phyloP scores from a whole-genome alignment of 2,888 invertebrate genomes.

The Orchesella flavescens region DNA sequence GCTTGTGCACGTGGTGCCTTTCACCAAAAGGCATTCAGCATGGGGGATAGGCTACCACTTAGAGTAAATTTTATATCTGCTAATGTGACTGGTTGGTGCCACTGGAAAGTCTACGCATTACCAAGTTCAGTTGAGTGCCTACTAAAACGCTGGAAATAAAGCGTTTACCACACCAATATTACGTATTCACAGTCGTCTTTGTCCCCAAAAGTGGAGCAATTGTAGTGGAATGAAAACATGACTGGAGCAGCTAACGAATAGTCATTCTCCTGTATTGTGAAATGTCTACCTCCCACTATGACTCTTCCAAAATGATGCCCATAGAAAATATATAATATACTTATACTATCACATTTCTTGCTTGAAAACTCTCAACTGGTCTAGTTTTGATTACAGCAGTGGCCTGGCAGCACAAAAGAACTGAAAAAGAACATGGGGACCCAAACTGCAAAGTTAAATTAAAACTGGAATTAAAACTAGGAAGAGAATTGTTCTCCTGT shows the following conservation, averaged over 20 bases:
- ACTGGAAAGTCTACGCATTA: no score
- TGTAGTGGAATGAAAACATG: conserved; percentile 8
- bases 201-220: conserved; percentile 16
- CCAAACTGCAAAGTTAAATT: conserved; percentile 51
- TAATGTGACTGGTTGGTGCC: neutral
- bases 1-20: no score
- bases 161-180: conserved; percentile 51
- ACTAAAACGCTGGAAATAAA: conserved; percentile 43
- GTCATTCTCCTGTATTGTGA: neutral
- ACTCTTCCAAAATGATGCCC: neutral
- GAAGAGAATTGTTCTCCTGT: conserved; percentile 52
- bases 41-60: neutral
- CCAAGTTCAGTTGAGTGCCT: neutral
- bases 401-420: neutral
- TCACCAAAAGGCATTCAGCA: no score
- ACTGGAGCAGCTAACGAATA: neutral
- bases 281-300: conserved; percentile 4
- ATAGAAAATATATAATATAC: neutral
- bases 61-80: neutral
- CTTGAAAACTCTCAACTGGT: neutral
- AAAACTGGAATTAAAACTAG: conserved; percentile 60
- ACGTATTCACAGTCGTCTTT: conserved; percentile 40
- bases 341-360: conserved; percentile 4
- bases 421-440: neutral
- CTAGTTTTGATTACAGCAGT: neutral